Evolutionary conservation across 2,113 vertebrate species (phyloP).

Genomic region (Recurvirostra avosetta): DNA sequence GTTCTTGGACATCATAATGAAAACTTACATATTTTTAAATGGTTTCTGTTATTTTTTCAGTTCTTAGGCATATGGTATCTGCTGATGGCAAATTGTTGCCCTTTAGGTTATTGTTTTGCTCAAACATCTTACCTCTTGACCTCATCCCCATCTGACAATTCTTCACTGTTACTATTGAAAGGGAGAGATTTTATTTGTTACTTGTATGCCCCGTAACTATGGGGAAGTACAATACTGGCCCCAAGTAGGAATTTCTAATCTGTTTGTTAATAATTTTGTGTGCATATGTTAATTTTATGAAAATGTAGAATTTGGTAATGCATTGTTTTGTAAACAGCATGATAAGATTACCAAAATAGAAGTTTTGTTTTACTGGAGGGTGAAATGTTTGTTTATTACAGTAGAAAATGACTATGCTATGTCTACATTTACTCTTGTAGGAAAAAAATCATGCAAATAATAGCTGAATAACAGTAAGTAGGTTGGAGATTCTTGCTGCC

Average conservation of each 20-base stretch:
- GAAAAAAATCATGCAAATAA: neutral
- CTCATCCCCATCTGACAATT: neutral
- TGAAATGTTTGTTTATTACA: neutral
- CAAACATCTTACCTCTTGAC: neutral
- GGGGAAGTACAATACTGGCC: neutral
- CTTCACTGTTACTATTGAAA: neutral
- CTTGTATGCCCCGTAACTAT: neutral
- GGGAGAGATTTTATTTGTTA: neutral
- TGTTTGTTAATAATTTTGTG: neutral
- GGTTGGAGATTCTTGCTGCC: neutral
- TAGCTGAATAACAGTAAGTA: neutral
- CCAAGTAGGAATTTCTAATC: neutral
- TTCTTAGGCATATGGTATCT: neutral
- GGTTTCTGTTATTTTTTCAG: neutral
- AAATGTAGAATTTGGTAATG: neutral
- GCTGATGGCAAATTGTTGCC: neutral
- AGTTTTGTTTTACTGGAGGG: neutral
- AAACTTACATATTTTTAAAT: neutral
- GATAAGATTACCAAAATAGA: neutral
- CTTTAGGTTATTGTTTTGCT: neutral
- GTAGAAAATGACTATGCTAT: neutral
- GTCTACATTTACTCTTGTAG: neutral
- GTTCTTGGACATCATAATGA: neutral
- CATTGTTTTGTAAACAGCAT: neutral
- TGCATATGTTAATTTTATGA: neutral